Conservation (phyloP, 2,797 vertebrate genomes). For the Mergus octosetaceus region DNA sequence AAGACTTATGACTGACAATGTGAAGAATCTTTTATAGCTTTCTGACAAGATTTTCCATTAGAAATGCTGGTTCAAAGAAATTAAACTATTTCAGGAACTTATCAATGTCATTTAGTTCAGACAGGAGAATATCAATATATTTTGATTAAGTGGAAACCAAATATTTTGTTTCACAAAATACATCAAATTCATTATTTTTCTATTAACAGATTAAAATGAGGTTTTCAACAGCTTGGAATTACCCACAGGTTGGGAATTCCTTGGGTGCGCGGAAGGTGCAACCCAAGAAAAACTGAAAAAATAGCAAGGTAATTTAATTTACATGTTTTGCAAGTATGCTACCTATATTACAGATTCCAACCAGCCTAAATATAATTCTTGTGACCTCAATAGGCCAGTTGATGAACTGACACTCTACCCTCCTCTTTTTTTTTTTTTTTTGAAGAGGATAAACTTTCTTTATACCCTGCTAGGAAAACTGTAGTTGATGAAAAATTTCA, state of each 20-base stretch:
- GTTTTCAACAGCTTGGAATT: neutral
- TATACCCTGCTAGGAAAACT: neutral
- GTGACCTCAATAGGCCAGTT: neutral
- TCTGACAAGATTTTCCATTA: neutral
- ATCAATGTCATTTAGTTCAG: neutral
- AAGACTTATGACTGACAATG: rapidly evolving
- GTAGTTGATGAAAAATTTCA: neutral
- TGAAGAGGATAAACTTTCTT: neutral
- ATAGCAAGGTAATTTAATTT: neutral
- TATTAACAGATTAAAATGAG: neutral
- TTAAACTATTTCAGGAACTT: neutral
- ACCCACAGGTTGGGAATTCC: neutral
- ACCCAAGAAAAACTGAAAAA: neutral
- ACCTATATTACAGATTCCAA: neutral
- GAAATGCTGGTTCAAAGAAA: neutral
- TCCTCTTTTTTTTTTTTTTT: neutral
- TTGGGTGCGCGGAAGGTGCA: rapidly evolving
- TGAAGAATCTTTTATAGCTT: neutral
- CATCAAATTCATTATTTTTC: neutral
- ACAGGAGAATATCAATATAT: neutral
- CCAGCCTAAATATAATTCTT: neutral
- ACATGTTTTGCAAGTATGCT: neutral
- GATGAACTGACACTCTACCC: neutral
- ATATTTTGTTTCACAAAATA: neutral
- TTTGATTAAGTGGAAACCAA: neutral